Conservation (phyloP, 2,797 vertebrate species). For the Gymnoscopelus microlampas region DNA sequence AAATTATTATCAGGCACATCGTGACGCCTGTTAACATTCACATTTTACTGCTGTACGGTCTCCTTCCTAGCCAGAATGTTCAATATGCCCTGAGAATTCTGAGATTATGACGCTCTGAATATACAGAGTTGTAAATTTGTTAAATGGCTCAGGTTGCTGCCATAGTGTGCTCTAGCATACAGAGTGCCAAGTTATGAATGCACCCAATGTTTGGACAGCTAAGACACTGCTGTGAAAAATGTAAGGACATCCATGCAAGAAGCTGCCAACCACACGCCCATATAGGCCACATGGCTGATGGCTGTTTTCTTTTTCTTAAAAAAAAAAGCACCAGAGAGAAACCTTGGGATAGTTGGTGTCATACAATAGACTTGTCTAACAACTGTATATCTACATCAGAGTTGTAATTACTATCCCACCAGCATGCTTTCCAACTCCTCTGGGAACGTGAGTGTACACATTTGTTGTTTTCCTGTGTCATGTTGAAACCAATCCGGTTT, state of each 20-base stretch:
- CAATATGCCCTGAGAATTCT: background rate
- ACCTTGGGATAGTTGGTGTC: background rate
- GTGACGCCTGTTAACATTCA: conserved; percentile 9
- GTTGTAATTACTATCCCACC: conserved; percentile 48
- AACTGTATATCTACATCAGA: background rate
- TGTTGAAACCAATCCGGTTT: conserved; percentile 76
- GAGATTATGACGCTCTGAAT: conserved; percentile 1
- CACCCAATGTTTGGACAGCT: conserved; percentile 43
- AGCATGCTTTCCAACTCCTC: conserved; percentile 52
- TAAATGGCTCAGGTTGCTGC: conserved; percentile 11
- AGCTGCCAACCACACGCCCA: conserved; percentile 22
- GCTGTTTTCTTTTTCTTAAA: background rate
- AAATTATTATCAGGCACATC: conserved; percentile 7
- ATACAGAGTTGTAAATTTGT: conserved; percentile 24
- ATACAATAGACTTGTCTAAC: background rate
- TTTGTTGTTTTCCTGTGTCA: conserved; percentile 70
- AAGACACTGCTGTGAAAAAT: conserved; percentile 24
- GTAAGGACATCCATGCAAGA: conserved; percentile 17
- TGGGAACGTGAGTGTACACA: conserved; percentile 58
- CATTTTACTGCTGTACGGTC: conserved; percentile 11
- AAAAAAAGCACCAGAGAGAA: background rate
- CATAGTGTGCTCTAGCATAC: background rate
- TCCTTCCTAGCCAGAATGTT: conserved; percentile 1
- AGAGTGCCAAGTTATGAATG: conserved; percentile 29
- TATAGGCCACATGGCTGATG: background rate